Evolutionary conservation across 1,140 invertebrate genomes (phyloP).

Genomic region (Leptinotarsa lineolata): DNA sequence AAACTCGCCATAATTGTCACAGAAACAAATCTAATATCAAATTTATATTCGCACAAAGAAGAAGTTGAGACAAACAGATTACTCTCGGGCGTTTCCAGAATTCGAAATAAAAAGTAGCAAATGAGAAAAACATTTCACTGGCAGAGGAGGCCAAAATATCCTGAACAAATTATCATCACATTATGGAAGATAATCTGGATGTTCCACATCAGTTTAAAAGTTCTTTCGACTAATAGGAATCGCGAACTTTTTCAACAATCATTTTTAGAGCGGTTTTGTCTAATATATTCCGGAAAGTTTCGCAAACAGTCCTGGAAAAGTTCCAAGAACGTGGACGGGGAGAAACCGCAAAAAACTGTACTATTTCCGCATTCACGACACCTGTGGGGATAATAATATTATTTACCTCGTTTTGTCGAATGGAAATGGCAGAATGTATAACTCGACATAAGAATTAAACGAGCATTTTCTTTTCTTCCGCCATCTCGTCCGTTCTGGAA

Average conservation of each 20-base stretch:
- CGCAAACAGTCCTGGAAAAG: conserved; percentile 13
- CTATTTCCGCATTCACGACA: conserved; percentile 21
- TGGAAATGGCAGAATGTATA: conserved; percentile 4
- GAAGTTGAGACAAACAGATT: conserved; percentile 21
- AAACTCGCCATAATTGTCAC: conserved; percentile 22
- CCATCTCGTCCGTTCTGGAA: background rate
- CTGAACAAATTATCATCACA: conserved; percentile 27
- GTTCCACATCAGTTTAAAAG: conserved; percentile 28
- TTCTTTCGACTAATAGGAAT: conserved; percentile 29
- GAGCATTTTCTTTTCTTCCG: background rate
- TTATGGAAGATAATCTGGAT: conserved; percentile 27
- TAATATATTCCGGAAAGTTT: conserved; percentile 23
- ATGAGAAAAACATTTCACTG: conserved; percentile 14
- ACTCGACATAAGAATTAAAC: conserved; percentile 14
- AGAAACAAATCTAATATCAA: conserved; percentile 26
- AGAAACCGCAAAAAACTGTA: conserved; percentile 20
- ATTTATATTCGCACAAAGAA: conserved; percentile 11
- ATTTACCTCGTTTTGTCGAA: conserved; percentile 16
- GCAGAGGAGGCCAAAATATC: background rate
- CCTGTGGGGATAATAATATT: conserved; percentile 24
- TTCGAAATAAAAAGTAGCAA: conserved; percentile 21
- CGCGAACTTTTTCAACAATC: conserved; percentile 18
- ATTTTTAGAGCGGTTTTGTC: conserved; percentile 19
- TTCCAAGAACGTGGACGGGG: conserved; percentile 18
- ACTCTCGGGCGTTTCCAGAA: conserved; percentile 17